phyloP scores from a whole-genome alignment of 2,113 vertebrate genomes.

The Laticauda colubrina region DNA sequence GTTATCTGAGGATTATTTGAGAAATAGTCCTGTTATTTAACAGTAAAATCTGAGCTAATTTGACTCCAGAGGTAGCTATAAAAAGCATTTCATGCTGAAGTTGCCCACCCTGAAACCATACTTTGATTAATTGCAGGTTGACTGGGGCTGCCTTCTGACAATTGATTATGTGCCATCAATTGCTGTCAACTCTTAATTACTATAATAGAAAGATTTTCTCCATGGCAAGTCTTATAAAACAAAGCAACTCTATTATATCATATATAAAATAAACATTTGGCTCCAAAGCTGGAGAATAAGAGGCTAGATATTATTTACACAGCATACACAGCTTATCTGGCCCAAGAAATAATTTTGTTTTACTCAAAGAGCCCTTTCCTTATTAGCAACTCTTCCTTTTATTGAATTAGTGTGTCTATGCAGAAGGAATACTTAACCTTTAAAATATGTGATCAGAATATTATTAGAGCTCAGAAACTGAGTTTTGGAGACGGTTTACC shows the following conservation, averaged over 20 bases:
- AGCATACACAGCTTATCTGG: background rate
- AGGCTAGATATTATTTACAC: background rate
- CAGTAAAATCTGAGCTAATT: background rate
- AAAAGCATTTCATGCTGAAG: background rate
- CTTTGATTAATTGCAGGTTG: background rate
- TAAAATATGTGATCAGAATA: background rate
- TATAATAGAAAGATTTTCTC: background rate
- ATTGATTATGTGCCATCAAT: background rate
- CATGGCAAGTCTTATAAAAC: background rate
- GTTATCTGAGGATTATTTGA: background rate
- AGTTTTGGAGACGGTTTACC: background rate
- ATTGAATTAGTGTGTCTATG: background rate
- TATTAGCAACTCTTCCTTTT: background rate
- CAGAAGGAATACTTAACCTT: background rate
- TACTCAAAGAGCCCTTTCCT: background rate
- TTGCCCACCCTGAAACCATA: background rate
- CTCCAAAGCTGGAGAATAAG: background rate
- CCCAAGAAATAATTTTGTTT: background rate
- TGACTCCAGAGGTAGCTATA: background rate
- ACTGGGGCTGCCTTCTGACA: background rate
- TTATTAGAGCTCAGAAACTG: background rate
- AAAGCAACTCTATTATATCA: background rate
- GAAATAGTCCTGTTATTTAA: background rate
- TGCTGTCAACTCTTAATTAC: background rate
- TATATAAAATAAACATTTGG: background rate